These are phyloP conservation scores for Ellobium chinense DNA, from an alignment of 2,888 invertebrate species.

Conservation along the genomic window DNA sequence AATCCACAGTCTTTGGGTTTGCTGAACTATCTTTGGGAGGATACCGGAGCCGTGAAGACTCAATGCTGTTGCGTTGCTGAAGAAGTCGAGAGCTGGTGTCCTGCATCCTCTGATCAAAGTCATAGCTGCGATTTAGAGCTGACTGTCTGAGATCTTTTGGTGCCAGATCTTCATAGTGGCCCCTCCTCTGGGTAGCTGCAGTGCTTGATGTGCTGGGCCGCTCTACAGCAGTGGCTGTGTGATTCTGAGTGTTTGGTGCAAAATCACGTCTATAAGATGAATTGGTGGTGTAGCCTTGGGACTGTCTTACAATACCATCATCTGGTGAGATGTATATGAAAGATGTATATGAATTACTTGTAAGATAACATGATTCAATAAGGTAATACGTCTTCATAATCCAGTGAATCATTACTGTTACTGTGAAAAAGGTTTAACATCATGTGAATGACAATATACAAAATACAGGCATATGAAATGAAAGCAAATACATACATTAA, in stretches of 20 bases:
- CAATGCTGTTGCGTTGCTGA: conserved; percentile 27
- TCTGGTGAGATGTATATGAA: too few species aligned
- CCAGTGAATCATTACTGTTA: too few species aligned
- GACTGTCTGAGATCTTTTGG: conserved; percentile 24
- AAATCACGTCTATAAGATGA: neutral
- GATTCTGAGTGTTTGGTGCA: neutral
- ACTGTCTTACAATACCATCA: neutral
- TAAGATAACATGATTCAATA: too few species aligned
- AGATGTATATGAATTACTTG: too few species aligned
- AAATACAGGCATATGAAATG: too few species aligned
- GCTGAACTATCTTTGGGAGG: conserved; percentile 46
- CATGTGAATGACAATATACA: too few species aligned
- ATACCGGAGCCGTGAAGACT: neutral
- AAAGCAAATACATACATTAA: too few species aligned
- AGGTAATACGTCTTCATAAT: too few species aligned
- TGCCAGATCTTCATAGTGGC: conserved; percentile 8
- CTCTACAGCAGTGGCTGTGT: neutral
- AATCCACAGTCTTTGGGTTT: conserved; percentile 30
- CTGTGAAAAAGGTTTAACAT: too few species aligned
- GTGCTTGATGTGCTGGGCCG: neutral
- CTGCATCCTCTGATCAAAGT: neutral
- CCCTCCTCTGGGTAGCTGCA: neutral
- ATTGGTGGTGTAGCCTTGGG: neutral
- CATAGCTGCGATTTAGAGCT: conserved; percentile 19
- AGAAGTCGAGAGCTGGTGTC: conserved; percentile 23